These are phyloP conservation scores for Ceratoteleas bidentatus DNA, from an alignment of 1,140 invertebrate genomes.

Conservation along the genomic window DNA sequence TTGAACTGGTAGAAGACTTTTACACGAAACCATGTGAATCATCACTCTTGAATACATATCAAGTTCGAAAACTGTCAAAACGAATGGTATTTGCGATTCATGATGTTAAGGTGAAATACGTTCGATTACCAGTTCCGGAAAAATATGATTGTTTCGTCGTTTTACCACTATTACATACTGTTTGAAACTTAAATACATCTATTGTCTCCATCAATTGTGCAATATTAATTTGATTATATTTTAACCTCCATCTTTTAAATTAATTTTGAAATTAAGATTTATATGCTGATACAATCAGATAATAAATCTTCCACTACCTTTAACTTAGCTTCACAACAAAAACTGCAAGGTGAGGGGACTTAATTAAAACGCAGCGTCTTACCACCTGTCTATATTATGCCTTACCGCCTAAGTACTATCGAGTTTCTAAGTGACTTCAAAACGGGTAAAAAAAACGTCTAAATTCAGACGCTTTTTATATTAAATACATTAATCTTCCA, in stretches of 20 bases:
- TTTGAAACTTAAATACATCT: neutral
- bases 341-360: too few relatives aligned
- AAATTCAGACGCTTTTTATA: too few relatives aligned
- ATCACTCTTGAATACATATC: conserved; percentile 1
- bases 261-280: too few relatives aligned
- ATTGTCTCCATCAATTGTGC: neutral
- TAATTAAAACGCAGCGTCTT: too few relatives aligned
- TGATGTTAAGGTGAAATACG: neutral
- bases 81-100: conserved; percentile 15
- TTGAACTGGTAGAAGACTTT: neutral
- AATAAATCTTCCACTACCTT: too few relatives aligned
- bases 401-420: too few relatives aligned
- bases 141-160: conserved; percentile 1
- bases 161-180: neutral
- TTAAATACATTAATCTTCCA: too few relatives aligned
- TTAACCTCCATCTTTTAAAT: conserved; percentile 1
- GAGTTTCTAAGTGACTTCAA: too few relatives aligned
- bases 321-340: too few relatives aligned
- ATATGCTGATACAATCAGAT: too few relatives aligned
- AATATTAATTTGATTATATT: neutral
- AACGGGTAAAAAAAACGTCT: too few relatives aligned
- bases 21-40: conserved; percentile 11
- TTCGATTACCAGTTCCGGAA: conserved; percentile 8
- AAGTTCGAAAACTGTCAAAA: conserved; percentile 5
- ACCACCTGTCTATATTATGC: too few relatives aligned